Evolutionary conservation across 2,888 invertebrate species (phyloP).

Genomic region (Andricus quercusramuli): DNA sequence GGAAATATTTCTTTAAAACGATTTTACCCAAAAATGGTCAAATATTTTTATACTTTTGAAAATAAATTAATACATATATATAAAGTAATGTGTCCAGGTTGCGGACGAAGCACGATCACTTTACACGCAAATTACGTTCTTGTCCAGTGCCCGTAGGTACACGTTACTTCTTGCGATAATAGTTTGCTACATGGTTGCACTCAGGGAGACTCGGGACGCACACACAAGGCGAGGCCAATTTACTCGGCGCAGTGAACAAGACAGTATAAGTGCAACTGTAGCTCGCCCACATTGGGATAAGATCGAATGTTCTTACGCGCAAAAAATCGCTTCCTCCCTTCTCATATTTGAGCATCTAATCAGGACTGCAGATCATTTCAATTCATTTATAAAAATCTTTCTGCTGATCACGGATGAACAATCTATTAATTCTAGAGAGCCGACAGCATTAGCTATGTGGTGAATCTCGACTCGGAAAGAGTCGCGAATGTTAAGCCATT

Average conservation of each 20-base stretch:
- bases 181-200: constrained; percentile 49
- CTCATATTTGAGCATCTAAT: neutral
- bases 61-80: too few species aligned
- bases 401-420: too few species aligned
- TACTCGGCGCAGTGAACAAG: constrained; percentile 33
- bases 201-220: constrained; percentile 36
- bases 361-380: neutral
- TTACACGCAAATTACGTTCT: constrained; percentile 43
- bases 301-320: neutral
- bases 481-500: too few species aligned
- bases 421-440: too few species aligned
- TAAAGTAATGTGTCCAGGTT: neutral
- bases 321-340: neutral
- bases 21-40: too few species aligned
- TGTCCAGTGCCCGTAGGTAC: constrained; percentile 44
- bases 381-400: neutral
- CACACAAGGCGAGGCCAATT: constrained; percentile 43
- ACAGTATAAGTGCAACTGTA: constrained; percentile 11
- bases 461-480: too few species aligned
- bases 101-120: constrained; percentile 7
- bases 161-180: constrained; percentile 49
- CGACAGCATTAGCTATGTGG: too few species aligned
- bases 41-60: too few species aligned
- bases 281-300: neutral
- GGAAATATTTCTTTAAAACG: too few species aligned